Conservation (phyloP, 2,797 vertebrate species). For the Phalanger gymnotis region DNA sequence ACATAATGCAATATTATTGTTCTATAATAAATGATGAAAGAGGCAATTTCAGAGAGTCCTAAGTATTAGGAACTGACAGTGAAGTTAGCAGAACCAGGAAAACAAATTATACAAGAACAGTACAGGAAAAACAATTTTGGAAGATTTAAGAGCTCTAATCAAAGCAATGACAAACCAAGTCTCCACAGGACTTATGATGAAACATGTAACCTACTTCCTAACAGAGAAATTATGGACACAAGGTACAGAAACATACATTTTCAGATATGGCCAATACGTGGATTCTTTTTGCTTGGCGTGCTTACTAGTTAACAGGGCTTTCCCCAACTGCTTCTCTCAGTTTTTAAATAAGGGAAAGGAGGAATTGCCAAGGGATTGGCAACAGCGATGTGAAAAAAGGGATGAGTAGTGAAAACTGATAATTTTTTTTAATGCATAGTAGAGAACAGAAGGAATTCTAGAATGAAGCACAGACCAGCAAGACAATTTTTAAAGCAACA, state of each 20-base stretch:
- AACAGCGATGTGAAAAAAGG: too few species aligned
- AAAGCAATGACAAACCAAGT: not conserved
- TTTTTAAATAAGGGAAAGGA: too few species aligned
- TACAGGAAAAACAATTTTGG: not conserved
- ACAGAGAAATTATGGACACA: too few species aligned
- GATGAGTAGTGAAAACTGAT: too few species aligned
- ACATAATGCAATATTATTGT: not conserved
- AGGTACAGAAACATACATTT: not conserved
- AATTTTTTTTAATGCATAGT: too few species aligned
- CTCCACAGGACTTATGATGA: not conserved
- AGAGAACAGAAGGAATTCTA: too few species aligned
- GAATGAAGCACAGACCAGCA: too few species aligned
- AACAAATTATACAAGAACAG: not conserved
- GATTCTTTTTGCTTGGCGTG: not conserved
- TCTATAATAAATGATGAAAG: not conserved
- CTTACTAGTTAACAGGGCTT: not conserved
- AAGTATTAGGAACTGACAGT: not conserved
- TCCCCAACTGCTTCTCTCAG: not conserved
- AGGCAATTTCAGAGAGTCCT: not conserved
- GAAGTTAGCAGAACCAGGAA: not conserved
- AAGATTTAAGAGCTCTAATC: not conserved
- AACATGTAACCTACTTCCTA: too few species aligned
- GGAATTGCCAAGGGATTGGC: too few species aligned
- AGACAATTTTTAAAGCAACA: too few species aligned
- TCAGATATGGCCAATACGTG: not conserved